Percentiles rank a stretch among this genome's conserved stretches.
Evolutionary conservation across 2,113 vertebrate genomes (phyloP).

Genomic region (Strix aluco): DNA sequence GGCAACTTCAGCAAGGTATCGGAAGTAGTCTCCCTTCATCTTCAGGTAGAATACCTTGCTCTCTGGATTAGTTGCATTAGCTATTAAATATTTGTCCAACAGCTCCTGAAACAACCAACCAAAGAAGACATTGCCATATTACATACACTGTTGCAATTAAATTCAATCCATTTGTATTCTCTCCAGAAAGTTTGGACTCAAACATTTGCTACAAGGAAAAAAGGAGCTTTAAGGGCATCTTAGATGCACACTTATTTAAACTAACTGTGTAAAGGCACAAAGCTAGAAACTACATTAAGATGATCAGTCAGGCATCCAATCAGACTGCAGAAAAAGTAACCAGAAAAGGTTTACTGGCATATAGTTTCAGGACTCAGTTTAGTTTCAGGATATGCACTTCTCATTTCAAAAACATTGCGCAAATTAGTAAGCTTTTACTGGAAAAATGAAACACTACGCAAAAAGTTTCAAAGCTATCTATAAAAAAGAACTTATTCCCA

Average conservation of each 20-base stretch:
- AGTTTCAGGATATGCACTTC: not conserved
- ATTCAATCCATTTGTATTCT: not conserved
- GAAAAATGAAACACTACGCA: not conserved
- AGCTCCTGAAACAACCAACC: slow-evolving; percentile 76
- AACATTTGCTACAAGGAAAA: not conserved
- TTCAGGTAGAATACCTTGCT: slow-evolving; percentile 98
- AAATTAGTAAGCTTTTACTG: not conserved
- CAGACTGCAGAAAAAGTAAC: not conserved
- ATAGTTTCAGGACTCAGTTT: not conserved
- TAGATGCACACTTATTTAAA: not conserved
- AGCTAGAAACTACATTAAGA: not conserved
- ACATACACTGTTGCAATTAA: not conserved
- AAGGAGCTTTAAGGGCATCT: not conserved
- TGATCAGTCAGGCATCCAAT: not conserved
- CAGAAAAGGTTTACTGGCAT: not conserved
- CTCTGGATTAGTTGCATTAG: slow-evolving; percentile 84
- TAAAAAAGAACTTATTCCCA: not conserved
- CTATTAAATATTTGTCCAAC: slow-evolving; percentile 90
- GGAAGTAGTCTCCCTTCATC: slow-evolving; percentile 98
- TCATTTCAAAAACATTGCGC: not conserved
- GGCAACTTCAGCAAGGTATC: slow-evolving; percentile 97
- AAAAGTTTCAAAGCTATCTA: not conserved
- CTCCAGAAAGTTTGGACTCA: not conserved
- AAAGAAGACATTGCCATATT: not conserved
- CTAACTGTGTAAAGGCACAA: not conserved